Evolutionary conservation across 1,140 invertebrate species (phyloP).

Genomic region (Conopomorpha cramerella): DNA sequence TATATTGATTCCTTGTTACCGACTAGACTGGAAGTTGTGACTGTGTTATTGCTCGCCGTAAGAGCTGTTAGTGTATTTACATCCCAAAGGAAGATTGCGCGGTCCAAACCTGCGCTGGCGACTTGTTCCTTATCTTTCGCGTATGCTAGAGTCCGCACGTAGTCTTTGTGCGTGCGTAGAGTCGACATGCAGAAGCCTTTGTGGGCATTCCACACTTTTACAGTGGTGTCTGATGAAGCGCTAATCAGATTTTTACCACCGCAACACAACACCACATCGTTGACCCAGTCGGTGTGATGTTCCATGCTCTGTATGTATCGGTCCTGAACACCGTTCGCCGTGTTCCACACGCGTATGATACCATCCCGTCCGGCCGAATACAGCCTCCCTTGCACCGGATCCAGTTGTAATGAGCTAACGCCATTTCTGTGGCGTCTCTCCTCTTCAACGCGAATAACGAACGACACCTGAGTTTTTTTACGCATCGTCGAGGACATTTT

Average conservation of each 20-base stretch:
- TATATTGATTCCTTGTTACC: conserved; percentile 99
- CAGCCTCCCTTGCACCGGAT: conserved; percentile 82
- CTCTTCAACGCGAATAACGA: conserved; percentile 96
- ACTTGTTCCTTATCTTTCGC: conserved; percentile 95
- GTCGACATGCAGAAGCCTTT: conserved; percentile 99
- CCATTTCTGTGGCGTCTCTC: conserved; percentile 94
- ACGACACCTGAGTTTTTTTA: conserved; percentile 83
- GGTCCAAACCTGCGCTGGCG: conserved; percentile 95
- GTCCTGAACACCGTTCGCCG: conserved; percentile 63
- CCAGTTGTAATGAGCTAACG: conserved; percentile 94
- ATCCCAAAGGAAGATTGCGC: conserved; percentile 98
- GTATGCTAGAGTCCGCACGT: conserved; percentile 97
- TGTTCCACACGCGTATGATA: conserved; percentile 97
- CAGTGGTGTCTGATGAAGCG: conserved; percentile 98
- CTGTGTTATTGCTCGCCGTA: conserved; percentile 98
- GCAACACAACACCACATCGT: conserved; percentile 98
- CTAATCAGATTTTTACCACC: conserved; percentile 97
- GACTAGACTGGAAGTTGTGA: conserved; percentile 95
- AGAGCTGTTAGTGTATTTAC: conserved; percentile 97
- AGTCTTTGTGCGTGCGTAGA: conserved; percentile 96
- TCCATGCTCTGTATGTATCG: conserved; percentile 94
- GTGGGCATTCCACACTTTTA: conserved; percentile 99
- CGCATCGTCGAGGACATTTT: conserved; percentile 55
- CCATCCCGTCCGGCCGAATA: conserved; percentile 98
- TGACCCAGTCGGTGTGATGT: conserved; percentile 99